phyloP scores from a whole-genome alignment of 2,797 vertebrate species.

The Pseudocheirus occidentalis region DNA sequence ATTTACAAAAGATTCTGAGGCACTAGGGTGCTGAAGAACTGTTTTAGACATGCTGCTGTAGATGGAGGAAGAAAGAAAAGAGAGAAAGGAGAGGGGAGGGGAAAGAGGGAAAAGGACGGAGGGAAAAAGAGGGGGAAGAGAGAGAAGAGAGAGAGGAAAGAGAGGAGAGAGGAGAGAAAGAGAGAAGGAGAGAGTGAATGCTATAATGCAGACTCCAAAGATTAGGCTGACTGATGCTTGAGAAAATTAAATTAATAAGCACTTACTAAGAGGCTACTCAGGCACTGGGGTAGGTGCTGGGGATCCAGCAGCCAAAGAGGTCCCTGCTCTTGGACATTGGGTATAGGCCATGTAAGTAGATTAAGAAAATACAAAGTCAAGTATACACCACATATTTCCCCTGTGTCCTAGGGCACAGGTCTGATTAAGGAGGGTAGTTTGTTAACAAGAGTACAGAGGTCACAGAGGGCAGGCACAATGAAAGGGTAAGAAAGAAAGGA shows the following conservation, averaged over 20 bases:
- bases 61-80: constrained; percentile 8
- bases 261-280: background rate
- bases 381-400: background rate
- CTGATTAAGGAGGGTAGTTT: background rate
- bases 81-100: background rate
- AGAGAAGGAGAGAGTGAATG: no score
- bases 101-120: no score
- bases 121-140: background rate
- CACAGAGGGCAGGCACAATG: background rate
- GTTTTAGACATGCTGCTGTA: constrained; percentile 23
- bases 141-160: no score
- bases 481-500: background rate
- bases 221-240: background rate
- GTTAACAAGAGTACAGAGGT: background rate
- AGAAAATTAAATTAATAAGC: background rate
- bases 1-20: constrained; percentile 58
- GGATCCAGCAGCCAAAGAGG: background rate
- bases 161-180: rapidly evolving
- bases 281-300: background rate
- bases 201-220: background rate
- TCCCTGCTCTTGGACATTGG: background rate
- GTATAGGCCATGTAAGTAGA: background rate
- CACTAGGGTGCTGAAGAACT: constrained; percentile 3
- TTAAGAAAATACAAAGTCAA: background rate
- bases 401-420: background rate